Percentiles rank a stretch among this genome's conserved stretches.
phyloP scores from a whole-genome alignment of 2,888 invertebrate species.

The Himalopsyche anomala region DNA sequence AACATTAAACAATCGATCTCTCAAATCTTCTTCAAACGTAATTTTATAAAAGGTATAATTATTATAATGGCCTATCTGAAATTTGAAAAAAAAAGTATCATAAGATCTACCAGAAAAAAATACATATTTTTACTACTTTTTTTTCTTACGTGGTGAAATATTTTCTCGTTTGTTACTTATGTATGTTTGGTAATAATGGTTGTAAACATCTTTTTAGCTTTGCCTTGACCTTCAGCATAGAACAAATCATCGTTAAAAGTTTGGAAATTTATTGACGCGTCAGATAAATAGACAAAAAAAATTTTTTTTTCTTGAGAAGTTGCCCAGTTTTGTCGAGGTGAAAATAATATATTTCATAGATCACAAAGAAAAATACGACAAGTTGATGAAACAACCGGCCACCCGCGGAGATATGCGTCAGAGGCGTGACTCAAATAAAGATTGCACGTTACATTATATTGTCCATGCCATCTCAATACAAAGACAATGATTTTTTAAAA shows the following conservation, averaged over 20 bases:
- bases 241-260: conserved; percentile 17
- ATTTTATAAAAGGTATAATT: too few species aligned
- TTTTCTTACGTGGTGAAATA: neutral
- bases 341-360: conserved; percentile 18
- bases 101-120: too few species aligned
- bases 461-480: too few species aligned
- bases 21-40: too few species aligned
- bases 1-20: too few species aligned
- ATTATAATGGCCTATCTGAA: too few species aligned
- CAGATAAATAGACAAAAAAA: neutral
- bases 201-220: conserved; percentile 20
- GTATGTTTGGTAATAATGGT: neutral
- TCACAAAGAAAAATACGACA: conserved; percentile 38
- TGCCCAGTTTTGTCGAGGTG: conserved; percentile 45
- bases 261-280: conserved; percentile 16
- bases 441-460: neutral
- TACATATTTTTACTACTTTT: too few species aligned
- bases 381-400: neutral
- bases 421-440: conserved; percentile 58
- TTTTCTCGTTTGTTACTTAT: neutral
- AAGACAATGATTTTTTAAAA: too few species aligned
- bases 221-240: conserved; percentile 14
- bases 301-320: conserved; percentile 7
- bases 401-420: neutral
- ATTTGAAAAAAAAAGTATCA: too few species aligned